Conservation (phyloP, 2,113 vertebrate species). For the Genyomyrus donnyi region DNA sequence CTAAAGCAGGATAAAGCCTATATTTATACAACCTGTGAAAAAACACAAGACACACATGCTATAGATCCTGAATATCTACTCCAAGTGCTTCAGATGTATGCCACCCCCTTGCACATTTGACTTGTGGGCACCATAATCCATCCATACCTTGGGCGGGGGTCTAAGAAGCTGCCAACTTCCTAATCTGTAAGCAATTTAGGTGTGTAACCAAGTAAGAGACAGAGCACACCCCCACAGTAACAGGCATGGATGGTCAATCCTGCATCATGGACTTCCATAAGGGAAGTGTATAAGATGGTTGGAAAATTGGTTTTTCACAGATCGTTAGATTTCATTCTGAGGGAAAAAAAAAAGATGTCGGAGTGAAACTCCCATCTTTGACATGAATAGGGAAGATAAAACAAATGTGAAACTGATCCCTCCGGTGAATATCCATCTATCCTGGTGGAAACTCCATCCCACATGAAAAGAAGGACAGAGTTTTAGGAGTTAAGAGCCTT, state of each 20-base stretch:
- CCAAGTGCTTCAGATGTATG: not conserved
- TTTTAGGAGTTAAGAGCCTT: not conserved
- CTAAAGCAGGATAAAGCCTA: not conserved
- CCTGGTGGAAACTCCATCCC: not conserved
- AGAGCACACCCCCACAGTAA: not conserved
- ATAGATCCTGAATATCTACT: not conserved
- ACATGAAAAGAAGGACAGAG: not conserved
- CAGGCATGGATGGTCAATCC: not conserved
- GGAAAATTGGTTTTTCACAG: constrained; percentile 29
- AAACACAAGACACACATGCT: not conserved
- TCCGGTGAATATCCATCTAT: not conserved
- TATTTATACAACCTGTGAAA: not conserved
- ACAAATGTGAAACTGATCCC: not conserved
- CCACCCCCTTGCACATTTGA: not conserved
- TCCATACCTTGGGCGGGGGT: not conserved
- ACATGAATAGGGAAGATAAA: not conserved
- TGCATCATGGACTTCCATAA: constrained; percentile 8
- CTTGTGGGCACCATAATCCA: not conserved
- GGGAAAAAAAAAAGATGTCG: not conserved
- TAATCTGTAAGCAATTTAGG: not conserved
- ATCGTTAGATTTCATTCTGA: constrained; percentile 8
- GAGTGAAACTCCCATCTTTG: too few species aligned
- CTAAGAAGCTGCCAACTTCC: not conserved
- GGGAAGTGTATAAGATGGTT: not conserved
- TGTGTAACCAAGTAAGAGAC: not conserved